Evolutionary conservation across 2,113 vertebrate genomes (phyloP).

Genomic region (Chionodraco myersi): DNA sequence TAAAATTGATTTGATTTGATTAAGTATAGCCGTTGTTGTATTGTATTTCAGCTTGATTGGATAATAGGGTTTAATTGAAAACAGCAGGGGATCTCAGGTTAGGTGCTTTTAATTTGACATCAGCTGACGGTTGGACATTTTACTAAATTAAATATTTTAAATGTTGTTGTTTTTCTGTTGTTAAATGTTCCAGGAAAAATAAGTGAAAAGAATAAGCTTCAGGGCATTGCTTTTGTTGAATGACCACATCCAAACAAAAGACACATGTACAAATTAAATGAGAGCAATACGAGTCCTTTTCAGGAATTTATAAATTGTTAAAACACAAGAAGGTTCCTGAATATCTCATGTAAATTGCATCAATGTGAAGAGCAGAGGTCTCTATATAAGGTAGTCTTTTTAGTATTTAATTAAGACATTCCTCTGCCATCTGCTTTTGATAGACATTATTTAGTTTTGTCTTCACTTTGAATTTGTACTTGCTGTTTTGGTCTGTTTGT

Average conservation of each 20-base stretch:
- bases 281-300: background rate
- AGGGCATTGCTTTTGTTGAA: background rate
- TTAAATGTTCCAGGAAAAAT: slow-evolving; percentile 14
- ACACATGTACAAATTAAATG: background rate
- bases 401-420: slow-evolving; percentile 56
- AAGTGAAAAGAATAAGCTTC: background rate
- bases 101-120: slow-evolving; percentile 67
- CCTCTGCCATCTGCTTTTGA: slow-evolving; percentile 72
- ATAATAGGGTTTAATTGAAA: slow-evolving; percentile 80
- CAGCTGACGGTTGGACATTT: slow-evolving; percentile 57
- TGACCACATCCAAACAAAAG: background rate
- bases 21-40: slow-evolving; percentile 76
- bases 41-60: slow-evolving; percentile 66
- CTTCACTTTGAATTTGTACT: slow-evolving; percentile 57
- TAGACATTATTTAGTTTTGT: slow-evolving; percentile 64
- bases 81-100: slow-evolving; percentile 71
- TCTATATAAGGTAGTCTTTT: slow-evolving; percentile 56
- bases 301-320: slow-evolving; percentile 3
- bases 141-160: slow-evolving; percentile 61
- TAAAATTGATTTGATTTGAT: too few species aligned
- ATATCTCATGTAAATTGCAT: slow-evolving; percentile 25
- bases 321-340: background rate
- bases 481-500: slow-evolving; percentile 48
- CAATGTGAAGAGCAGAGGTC: slow-evolving; percentile 20
- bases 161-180: slow-evolving; percentile 25